phyloP scores from a whole-genome alignment of 1,140 invertebrate genomes.

The Diabrotica undecimpunctata region DNA sequence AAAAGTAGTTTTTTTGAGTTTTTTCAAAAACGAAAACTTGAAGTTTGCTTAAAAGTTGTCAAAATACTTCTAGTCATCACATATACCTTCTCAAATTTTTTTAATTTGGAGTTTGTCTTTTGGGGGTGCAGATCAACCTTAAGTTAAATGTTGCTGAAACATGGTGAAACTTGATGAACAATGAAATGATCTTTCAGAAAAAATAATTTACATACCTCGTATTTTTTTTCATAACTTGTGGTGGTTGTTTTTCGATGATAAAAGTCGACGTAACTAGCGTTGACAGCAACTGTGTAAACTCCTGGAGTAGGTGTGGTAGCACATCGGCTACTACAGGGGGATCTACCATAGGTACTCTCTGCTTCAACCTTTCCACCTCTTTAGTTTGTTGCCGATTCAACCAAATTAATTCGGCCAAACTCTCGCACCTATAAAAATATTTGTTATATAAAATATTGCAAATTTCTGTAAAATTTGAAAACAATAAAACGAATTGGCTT shows the following conservation, averaged over 20 bases:
- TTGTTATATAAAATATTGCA: background rate
- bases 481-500: conserved; percentile 23
- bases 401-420: conserved; percentile 86
- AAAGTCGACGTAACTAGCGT: conserved; percentile 91
- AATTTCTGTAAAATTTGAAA: background rate
- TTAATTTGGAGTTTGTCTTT: too few species aligned
- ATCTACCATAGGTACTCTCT: conserved; percentile 59
- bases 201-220: conserved; percentile 55
- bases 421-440: conserved; percentile 67
- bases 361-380: conserved; percentile 67
- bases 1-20: too few species aligned
- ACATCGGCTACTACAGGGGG: conserved; percentile 61
- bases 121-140: too few species aligned
- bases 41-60: too few species aligned
- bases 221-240: conserved; percentile 98
- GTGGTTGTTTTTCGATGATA: conserved; percentile 95
- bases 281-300: conserved; percentile 76
- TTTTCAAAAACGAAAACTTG: too few species aligned
- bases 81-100: too few species aligned
- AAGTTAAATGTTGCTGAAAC: too few species aligned
- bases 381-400: conserved; percentile 80
- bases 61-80: too few species aligned
- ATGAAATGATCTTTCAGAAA: too few species aligned
- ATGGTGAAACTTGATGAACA: too few species aligned
- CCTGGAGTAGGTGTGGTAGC: conserved; percentile 60